Conservation (phyloP, 2,113 vertebrate genomes). For the Embiotoca jacksoni region DNA sequence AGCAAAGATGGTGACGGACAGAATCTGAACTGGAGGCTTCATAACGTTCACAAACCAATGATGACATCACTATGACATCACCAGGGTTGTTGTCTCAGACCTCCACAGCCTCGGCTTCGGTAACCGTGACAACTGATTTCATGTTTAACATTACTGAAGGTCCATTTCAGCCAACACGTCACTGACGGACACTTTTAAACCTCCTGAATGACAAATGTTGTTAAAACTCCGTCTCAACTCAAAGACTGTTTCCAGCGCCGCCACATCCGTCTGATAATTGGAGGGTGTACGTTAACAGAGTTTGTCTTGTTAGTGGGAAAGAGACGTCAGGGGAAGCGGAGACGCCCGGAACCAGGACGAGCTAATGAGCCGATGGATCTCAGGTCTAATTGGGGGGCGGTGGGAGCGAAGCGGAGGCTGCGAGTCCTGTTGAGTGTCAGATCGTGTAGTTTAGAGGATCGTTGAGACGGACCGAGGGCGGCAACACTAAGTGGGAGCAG, state of each 20-base stretch:
- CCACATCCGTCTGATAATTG: constrained; percentile 68
- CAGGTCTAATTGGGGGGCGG: constrained; percentile 67
- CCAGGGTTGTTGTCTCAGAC: no score
- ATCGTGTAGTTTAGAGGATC: constrained; percentile 34
- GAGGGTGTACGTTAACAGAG: constrained; percentile 66
- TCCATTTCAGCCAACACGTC: neutral
- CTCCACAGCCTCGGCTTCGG: no score
- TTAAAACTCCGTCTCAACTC: constrained; percentile 1
- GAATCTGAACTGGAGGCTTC: no score
- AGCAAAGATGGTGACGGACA: no score
- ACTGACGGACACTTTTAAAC: neutral
- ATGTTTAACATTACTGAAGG: neutral
- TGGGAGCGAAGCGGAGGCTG: constrained; percentile 41
- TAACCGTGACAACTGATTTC: no score
- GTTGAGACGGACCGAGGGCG: neutral
- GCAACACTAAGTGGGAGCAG: neutral
- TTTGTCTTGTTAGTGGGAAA: constrained; percentile 74
- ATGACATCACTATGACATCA: no score
- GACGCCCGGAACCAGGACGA: constrained; percentile 55
- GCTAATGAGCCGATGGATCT: constrained; percentile 78
- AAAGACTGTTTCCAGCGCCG: constrained; percentile 17
- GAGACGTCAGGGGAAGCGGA: constrained; percentile 49
- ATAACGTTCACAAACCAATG: no score
- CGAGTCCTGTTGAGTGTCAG: constrained; percentile 17
- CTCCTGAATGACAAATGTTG: neutral